A percentile compares a stretch with the other conserved stretches of the same genome.
Evolutionary conservation across 2,888 invertebrate genomes (phyloP).

Genomic region (Allolobophora icterica): DNA sequence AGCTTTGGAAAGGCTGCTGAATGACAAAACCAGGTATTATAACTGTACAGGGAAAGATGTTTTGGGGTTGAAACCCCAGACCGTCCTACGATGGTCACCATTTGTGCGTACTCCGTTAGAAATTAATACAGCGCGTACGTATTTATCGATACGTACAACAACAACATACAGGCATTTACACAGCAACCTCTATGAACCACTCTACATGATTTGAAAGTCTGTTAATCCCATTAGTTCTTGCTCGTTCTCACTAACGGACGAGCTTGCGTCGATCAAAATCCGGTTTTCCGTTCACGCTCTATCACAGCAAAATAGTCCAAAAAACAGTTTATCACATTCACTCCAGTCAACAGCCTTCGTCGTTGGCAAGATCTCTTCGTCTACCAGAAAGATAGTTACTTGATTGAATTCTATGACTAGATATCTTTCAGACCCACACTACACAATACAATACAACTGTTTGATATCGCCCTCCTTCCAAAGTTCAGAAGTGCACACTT

Average conservation of each 20-base stretch:
- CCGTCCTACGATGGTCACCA: not conserved
- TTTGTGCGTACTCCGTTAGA: not conserved
- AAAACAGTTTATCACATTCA: slow-evolving; percentile 17
- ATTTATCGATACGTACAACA: not conserved
- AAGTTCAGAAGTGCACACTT: too few species aligned
- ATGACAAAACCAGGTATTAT: not conserved
- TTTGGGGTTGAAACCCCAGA: not conserved
- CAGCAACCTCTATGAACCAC: not conserved
- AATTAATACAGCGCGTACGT: not conserved
- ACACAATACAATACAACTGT: too few species aligned
- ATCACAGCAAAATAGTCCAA: not conserved
- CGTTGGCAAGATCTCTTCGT: not conserved
- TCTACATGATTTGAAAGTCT: not conserved
- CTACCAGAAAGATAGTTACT: not conserved
- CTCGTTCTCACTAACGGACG: not conserved
- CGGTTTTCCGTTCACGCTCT: not conserved
- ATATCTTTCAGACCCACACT: not conserved
- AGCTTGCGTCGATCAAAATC: not conserved
- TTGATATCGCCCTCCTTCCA: too few species aligned
- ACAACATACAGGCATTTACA: not conserved
- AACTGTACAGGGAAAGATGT: not conserved
- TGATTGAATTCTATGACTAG: not conserved
- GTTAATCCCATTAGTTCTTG: not conserved
- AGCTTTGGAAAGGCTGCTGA: not conserved
- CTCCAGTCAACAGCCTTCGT: not conserved